phyloP scores from a whole-genome alignment of 2,113 vertebrate species.

The Phrynosoma platyrhinos region DNA sequence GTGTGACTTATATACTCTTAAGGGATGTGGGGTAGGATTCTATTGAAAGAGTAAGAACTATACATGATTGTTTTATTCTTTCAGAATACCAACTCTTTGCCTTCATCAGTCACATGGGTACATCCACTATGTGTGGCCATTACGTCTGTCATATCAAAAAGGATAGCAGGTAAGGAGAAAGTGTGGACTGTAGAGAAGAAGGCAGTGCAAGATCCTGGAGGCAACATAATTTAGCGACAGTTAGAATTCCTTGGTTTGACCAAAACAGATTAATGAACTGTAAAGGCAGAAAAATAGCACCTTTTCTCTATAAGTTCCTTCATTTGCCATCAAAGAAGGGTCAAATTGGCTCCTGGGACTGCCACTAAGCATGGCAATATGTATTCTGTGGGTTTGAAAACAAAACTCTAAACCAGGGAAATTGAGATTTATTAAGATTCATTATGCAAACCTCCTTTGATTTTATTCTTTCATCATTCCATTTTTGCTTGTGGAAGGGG shows the following conservation, averaged over 20 bases:
- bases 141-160: conserved; percentile 99
- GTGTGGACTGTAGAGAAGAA: rapidly evolving
- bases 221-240: neutral
- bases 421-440: neutral
- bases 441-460: neutral
- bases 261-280: neutral
- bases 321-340: neutral
- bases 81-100: conserved; percentile 97
- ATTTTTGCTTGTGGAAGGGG: neutral
- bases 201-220: neutral
- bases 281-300: neutral
- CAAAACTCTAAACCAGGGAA: neutral
- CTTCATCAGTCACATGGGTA: conserved; percentile 99
- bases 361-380: neutral
- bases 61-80: neutral
- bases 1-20: neutral
- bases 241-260: neutral
- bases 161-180: conserved; percentile 86
- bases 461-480: neutral
- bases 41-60: neutral
- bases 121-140: conserved; percentile 98
- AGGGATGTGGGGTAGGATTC: neutral
- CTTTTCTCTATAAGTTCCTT: neutral
- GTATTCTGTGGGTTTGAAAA: neutral
- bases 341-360: neutral